These are phyloP conservation scores for Pluvialis apricaria DNA, from an alignment of 2,113 vertebrate species.

Conservation along the genomic window DNA sequence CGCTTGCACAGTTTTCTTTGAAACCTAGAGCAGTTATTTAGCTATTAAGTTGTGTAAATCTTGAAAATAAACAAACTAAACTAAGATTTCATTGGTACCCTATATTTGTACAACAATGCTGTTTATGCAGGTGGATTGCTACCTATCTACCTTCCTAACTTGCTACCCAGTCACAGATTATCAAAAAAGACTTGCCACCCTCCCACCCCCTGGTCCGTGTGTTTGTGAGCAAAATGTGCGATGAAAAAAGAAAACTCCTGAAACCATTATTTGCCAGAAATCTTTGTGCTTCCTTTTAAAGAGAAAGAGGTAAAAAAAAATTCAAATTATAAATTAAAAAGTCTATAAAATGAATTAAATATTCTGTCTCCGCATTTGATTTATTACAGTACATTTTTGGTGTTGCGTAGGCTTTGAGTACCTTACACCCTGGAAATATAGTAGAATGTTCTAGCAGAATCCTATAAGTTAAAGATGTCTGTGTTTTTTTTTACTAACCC, in stretches of 20 bases:
- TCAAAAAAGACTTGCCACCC: background rate
- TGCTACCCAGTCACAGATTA: background rate
- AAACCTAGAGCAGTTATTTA: background rate
- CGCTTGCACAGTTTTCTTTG: background rate
- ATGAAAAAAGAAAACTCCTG: background rate
- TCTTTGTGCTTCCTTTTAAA: background rate
- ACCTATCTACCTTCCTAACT: background rate
- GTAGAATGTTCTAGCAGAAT: background rate
- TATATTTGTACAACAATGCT: background rate
- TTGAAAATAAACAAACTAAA: background rate
- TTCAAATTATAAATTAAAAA: background rate
- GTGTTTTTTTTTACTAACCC: background rate
- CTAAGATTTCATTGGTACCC: background rate
- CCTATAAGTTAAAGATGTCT: background rate
- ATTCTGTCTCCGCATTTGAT: rapidly evolving
- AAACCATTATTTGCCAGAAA: background rate
- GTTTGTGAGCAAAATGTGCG: background rate
- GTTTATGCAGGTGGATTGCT: background rate
- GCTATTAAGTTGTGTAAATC: background rate
- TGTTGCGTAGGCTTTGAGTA: background rate
- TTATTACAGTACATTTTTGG: background rate
- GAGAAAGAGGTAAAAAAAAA: background rate
- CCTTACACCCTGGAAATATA: background rate
- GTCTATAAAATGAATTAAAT: background rate
- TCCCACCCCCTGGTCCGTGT: background rate